These are phyloP conservation scores for Asobara japonica DNA, from an alignment of 1,140 invertebrate species.

Conservation along the genomic window DNA sequence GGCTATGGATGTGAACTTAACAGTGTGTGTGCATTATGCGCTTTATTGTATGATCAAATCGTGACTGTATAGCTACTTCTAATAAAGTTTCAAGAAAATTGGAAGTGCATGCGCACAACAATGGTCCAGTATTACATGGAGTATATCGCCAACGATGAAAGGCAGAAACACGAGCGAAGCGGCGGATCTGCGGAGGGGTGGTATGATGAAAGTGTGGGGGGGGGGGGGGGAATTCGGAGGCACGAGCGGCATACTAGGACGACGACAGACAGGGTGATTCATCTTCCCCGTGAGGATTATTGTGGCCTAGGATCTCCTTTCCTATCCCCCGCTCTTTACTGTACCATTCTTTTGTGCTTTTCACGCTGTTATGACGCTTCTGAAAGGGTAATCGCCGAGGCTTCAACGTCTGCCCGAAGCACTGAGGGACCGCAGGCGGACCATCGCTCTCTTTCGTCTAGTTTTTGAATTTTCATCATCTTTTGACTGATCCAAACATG, in stretches of 20 bases:
- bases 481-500: neutral
- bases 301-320: conserved; percentile 39
- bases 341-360: conserved; percentile 26
- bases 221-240: neutral
- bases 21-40: no score
- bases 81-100: no score
- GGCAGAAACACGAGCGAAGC: neutral
- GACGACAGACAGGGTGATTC: conserved; percentile 51
- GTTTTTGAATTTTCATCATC: neutral
- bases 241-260: conserved; percentile 26
- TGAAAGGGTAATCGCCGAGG: conserved; percentile 13
- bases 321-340: conserved; percentile 13
- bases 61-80: no score
- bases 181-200: no score
- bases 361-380: conserved; percentile 15
- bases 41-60: no score
- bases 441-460: neutral
- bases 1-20: no score
- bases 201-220: neutral
- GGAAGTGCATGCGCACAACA: no score
- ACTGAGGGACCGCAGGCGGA: neutral
- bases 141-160: neutral
- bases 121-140: no score
- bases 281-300: conserved; percentile 52
- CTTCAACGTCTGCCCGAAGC: neutral